Conservation (phyloP, 2,113 vertebrate genomes). For the Calyptomena viridis region DNA sequence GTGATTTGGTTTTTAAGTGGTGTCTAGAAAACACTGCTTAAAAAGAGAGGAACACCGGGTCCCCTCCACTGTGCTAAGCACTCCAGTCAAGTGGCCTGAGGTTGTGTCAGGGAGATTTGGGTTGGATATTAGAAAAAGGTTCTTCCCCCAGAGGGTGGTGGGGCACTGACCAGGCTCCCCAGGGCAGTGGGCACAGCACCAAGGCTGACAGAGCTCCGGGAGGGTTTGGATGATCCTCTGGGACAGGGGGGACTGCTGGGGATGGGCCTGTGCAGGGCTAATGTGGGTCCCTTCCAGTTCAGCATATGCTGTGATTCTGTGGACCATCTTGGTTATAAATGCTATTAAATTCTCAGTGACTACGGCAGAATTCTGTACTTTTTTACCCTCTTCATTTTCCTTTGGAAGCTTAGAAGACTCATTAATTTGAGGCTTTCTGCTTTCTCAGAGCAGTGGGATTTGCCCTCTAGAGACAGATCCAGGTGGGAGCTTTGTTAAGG, state of each 20-base stretch:
- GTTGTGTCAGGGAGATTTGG: not conserved
- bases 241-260: not conserved
- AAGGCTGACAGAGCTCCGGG: not conserved
- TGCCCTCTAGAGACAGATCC: not conserved
- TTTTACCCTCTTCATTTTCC: not conserved
- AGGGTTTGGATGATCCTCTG: not conserved
- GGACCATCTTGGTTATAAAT: not conserved
- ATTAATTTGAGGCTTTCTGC: not conserved
- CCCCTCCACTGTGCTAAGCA: not conserved
- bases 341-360: not conserved
- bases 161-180: not conserved
- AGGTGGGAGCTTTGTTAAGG: not conserved
- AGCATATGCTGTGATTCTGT: not conserved
- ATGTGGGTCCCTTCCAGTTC: not conserved
- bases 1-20: not conserved
- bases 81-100: not conserved
- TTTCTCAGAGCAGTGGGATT: not conserved
- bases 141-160: not conserved
- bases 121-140: too few species aligned
- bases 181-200: not conserved
- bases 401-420: not conserved
- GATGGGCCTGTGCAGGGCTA: not conserved
- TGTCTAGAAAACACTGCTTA: not conserved
- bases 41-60: not conserved
- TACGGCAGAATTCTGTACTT: rapidly evolving